phyloP scores from a whole-genome alignment of 2,797 vertebrate genomes.

The Chiloscyllium punctatum region DNA sequence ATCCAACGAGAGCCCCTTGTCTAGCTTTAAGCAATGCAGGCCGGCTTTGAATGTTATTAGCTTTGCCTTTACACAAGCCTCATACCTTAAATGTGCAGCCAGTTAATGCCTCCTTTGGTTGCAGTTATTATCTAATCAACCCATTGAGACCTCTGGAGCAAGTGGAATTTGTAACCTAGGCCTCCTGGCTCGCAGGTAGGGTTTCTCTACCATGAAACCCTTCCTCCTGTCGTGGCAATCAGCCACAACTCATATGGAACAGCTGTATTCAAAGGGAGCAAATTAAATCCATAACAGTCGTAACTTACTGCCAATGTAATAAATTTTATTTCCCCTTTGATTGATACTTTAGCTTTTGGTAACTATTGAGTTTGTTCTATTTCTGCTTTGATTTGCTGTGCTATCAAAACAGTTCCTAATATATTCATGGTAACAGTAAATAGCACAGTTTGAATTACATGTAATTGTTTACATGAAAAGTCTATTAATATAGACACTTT shows the following conservation, averaged over 20 bases:
- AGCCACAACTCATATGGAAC: neutral
- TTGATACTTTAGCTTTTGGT: neutral
- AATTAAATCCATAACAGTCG: neutral
- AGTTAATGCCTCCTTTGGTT: no score
- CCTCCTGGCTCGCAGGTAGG: no score
- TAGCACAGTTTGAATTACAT: neutral
- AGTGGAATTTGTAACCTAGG: no score
- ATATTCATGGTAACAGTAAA: neutral
- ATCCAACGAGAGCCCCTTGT: no score
- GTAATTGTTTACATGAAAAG: neutral
- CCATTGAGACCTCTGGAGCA: no score
- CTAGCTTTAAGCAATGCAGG: no score
- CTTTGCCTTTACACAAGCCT: no score
- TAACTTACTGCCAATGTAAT: neutral
- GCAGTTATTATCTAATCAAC: no score
- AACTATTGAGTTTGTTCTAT: neutral
- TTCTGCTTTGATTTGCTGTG: neutral
- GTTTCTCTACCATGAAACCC: no score
- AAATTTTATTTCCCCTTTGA: neutral
- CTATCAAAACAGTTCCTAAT: neutral
- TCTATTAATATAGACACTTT: neutral
- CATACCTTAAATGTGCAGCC: no score
- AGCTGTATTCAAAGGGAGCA: neutral
- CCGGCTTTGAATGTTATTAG: no score
- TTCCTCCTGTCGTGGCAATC: no score